These are phyloP conservation scores for Itoplectis maculator DNA, from an alignment of 2,888 invertebrate genomes.

Conservation along the genomic window DNA sequence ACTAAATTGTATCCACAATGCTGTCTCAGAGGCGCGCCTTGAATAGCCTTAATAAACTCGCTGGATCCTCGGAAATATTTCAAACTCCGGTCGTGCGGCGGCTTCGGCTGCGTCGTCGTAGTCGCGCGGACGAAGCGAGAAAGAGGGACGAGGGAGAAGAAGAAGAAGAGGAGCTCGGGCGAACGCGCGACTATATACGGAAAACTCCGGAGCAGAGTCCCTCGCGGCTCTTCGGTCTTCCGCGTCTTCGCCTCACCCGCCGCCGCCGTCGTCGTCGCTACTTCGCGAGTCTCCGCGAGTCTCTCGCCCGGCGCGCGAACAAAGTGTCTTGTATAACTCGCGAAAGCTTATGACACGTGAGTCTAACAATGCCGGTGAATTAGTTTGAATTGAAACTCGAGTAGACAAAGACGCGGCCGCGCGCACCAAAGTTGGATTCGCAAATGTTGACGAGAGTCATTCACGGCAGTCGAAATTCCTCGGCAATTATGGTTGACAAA, in stretches of 20 bases:
- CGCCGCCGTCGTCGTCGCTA: slow-evolving; percentile 5
- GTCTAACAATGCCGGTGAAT: slow-evolving; percentile 18
- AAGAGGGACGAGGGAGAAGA: slow-evolving; percentile 33
- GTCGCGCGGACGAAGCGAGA: slow-evolving; percentile 9
- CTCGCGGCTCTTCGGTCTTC: slow-evolving; percentile 17
- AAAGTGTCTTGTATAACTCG: slow-evolving; percentile 32
- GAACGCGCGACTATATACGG: slow-evolving; percentile 28
- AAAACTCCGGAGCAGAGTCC: slow-evolving; percentile 36
- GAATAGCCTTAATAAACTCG: slow-evolving; percentile 87
- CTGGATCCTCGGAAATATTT: slow-evolving; percentile 84
- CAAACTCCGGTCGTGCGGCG: slow-evolving; percentile 74
- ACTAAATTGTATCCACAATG: slow-evolving; percentile 88
- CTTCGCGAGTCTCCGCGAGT: neutral
- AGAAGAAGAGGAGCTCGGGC: slow-evolving; percentile 6
- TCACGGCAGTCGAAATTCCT: neutral
- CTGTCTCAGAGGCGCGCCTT: slow-evolving; percentile 87
- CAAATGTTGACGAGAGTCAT: neutral
- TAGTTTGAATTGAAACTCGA: slow-evolving; percentile 22
- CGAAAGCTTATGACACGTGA: slow-evolving; percentile 24
- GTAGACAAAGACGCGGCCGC: neutral
- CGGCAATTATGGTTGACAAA: neutral
- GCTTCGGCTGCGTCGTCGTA: slow-evolving; percentile 48
- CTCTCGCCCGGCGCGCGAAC: neutral
- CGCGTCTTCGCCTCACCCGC: slow-evolving; percentile 6
- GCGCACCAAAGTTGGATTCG: neutral